A percentile compares a stretch with the other conserved stretches of the same genome.
Evolutionary conservation across 2,888 invertebrate genomes (phyloP).

Genomic region (Escarpia spicata): DNA sequence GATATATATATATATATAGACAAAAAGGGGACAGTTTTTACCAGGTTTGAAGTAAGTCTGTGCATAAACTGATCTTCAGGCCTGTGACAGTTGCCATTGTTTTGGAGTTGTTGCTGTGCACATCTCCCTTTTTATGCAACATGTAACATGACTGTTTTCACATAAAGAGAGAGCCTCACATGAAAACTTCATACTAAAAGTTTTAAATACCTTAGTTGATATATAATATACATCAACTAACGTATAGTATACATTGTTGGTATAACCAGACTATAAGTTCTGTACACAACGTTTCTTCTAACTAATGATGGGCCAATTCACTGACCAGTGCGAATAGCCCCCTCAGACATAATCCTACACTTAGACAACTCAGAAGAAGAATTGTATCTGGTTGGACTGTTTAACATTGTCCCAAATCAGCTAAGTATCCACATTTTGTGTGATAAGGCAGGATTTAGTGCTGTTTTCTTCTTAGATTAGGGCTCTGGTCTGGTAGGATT

Average conservation of each 20-base stretch:
- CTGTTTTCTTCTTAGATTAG: too few species aligned
- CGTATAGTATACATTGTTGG: not conserved
- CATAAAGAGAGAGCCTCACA: not conserved
- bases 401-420: not conserved
- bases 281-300: not conserved
- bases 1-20: too few species aligned
- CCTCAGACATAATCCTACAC: not conserved
- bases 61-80: not conserved
- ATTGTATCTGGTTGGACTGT: not conserved
- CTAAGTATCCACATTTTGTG: not conserved
- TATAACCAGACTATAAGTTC: not conserved
- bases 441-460: not conserved
- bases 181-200: not conserved
- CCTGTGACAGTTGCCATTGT: not conserved
- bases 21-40: too few species aligned
- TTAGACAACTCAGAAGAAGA: not conserved
- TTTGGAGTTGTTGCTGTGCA: not conserved
- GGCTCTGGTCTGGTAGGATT: too few species aligned
- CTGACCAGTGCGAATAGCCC: not conserved
- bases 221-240: not conserved
- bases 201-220: not conserved
- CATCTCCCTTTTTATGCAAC: not conserved
- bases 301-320: not conserved
- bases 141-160: not conserved
- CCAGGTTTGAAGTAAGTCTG: not conserved